Evolutionary conservation across 1,140 invertebrate genomes (phyloP).

Genomic region (Drosophila lowei): DNA sequence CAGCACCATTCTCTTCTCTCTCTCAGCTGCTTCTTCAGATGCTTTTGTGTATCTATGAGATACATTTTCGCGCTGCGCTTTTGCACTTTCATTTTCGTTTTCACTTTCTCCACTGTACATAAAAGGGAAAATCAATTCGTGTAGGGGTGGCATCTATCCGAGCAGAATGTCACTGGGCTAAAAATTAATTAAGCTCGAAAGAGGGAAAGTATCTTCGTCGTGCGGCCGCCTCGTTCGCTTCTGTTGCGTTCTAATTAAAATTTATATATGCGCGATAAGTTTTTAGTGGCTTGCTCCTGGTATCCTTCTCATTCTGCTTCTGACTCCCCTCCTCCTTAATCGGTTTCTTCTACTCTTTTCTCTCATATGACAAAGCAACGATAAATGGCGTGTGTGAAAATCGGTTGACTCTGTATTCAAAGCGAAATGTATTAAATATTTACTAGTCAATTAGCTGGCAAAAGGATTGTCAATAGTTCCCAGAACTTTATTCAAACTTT

Average conservation of each 20-base stretch:
- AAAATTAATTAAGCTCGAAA: slow-evolving; percentile 78
- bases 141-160: slow-evolving; percentile 18
- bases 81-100: slow-evolving; percentile 65
- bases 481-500: background rate
- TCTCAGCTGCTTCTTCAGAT: background rate
- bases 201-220: slow-evolving; percentile 14
- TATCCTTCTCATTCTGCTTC: background rate
- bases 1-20: background rate
- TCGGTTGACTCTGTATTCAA: background rate
- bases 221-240: slow-evolving; percentile 11
- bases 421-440: slow-evolving; percentile 21
- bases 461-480: background rate
- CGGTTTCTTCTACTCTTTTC: background rate
- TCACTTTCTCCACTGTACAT: slow-evolving; percentile 21
- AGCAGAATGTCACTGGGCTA: slow-evolving; percentile 70
- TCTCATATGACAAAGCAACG: slow-evolving; percentile 3
- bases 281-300: slow-evolving; percentile 68
- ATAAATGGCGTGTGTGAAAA: slow-evolving; percentile 15
- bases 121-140: slow-evolving; percentile 73
- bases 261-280: slow-evolving; percentile 80
- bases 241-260: slow-evolving; percentile 66
- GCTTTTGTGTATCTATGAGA: slow-evolving; percentile 64
- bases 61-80: slow-evolving; percentile 72
- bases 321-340: background rate
- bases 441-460: slow-evolving; percentile 7